Evolutionary conservation across 1,140 invertebrate genomes (phyloP).

Genomic region (Bombus soroeensis): DNA sequence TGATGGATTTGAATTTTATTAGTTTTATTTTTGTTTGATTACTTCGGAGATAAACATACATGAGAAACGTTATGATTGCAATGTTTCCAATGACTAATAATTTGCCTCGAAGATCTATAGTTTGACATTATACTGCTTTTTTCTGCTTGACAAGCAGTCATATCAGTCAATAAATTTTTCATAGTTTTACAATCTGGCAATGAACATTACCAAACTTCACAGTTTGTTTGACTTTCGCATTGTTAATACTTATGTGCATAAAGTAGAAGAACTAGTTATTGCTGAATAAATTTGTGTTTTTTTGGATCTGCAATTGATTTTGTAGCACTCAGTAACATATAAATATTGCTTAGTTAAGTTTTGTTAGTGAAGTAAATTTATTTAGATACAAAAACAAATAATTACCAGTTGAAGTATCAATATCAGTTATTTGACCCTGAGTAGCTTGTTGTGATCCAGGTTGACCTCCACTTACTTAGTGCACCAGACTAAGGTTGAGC

Average conservation of each 20-base stretch:
- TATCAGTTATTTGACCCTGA: conserved; percentile 83
- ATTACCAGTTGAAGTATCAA: conserved; percentile 74
- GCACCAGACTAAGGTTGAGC: conserved; percentile 87
- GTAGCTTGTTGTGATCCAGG: conserved; percentile 87
- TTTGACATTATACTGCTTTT: conserved; percentile 95
- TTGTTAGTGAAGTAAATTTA: not conserved
- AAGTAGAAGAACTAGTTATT: conserved; percentile 97
- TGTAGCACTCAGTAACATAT: conserved; percentile 67
- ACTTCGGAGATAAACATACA: conserved; percentile 98
- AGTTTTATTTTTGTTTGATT: conserved; percentile 92
- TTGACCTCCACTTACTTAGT: conserved; percentile 86
- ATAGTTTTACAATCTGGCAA: conserved; percentile 99
- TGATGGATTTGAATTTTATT: conserved; percentile 83
- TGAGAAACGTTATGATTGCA: conserved; percentile 97
- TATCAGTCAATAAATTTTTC: conserved; percentile 99
- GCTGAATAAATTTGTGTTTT: conserved; percentile 99
- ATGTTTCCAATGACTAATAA: conserved; percentile 99
- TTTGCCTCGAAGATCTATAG: conserved; percentile 98
- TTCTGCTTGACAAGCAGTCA: conserved; percentile 98
- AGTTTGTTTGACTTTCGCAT: conserved; percentile 92
- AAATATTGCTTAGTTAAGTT: not conserved
- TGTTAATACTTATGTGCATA: conserved; percentile 99
- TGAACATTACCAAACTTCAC: conserved; percentile 91
- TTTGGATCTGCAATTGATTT: conserved; percentile 91
- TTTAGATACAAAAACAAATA: not conserved